Conservation (phyloP, 1,140 invertebrate species). For the Rhopalosiphum padi region DNA sequence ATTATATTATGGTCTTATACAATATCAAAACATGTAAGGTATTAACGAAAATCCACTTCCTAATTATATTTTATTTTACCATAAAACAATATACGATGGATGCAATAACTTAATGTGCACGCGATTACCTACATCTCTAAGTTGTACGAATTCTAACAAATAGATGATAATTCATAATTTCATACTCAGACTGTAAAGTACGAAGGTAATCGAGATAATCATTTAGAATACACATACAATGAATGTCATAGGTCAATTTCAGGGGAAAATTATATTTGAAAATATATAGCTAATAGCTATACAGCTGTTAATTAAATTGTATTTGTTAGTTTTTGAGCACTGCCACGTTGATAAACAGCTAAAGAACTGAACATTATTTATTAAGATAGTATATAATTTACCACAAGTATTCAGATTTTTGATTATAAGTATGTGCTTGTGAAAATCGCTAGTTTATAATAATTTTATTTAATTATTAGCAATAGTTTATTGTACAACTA, state of each 20-base stretch:
- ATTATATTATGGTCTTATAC: background rate
- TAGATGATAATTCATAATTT: background rate
- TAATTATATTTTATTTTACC: conserved; percentile 9
- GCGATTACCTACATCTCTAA: background rate
- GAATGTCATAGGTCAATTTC: background rate
- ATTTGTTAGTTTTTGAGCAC: background rate
- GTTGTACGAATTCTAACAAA: background rate
- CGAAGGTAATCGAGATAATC: background rate
- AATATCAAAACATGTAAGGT: background rate
- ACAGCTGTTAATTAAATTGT: background rate
- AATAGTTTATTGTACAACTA: background rate
- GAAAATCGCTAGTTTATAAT: too few species aligned
- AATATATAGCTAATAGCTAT: background rate
- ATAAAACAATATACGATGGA: background rate
- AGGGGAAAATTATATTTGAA: background rate
- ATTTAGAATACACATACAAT: background rate
- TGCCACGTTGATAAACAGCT: background rate
- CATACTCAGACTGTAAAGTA: background rate
- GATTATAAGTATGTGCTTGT: background rate
- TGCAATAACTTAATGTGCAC: background rate
- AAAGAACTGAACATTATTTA: background rate
- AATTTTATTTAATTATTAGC: background rate
- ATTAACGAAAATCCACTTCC: background rate
- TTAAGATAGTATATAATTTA: background rate
- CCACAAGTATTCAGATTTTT: background rate